Percentiles rank a stretch among this genome's conserved stretches.
These are phyloP conservation scores for Oryzias melastigma DNA, from an alignment of 2,113 vertebrate species.

Conservation along the genomic window DNA sequence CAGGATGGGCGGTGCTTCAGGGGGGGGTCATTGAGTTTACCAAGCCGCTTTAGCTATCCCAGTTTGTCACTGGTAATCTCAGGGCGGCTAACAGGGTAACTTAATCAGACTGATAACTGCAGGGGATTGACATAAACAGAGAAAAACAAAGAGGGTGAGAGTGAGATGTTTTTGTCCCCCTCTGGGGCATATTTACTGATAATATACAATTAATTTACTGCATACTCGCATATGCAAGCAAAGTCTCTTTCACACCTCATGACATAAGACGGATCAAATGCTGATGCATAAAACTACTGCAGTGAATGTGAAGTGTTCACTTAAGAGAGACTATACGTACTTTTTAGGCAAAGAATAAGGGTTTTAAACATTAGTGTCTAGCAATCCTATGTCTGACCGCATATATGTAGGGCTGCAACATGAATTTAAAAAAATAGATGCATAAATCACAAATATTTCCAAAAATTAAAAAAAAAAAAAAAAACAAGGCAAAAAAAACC, in stretches of 20 bases:
- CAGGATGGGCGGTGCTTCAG: constrained; percentile 16
- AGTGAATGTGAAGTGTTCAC: not conserved
- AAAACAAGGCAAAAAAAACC: no score
- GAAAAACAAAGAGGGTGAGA: constrained; percentile 44
- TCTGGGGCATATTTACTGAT: constrained; percentile 26
- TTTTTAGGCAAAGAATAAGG: not conserved
- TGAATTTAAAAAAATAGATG: no score
- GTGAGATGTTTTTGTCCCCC: constrained; percentile 21
- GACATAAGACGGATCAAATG: constrained; percentile 9
- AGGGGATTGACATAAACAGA: constrained; percentile 38
- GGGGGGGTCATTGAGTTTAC: constrained; percentile 70
- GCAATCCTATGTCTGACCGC: no score
- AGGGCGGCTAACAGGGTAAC: constrained; percentile 56
- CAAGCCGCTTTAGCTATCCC: constrained; percentile 71
- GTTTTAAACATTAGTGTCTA: no score
- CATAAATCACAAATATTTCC: no score
- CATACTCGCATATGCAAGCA: no score
- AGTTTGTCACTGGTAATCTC: constrained; percentile 76
- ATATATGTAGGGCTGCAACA: no score
- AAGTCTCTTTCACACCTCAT: no score
- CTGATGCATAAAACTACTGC: not conserved
- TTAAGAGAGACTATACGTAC: not conserved
- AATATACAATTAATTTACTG: constrained; percentile 16
- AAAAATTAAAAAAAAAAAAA: no score
- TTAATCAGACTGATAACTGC: constrained; percentile 56